Evolutionary conservation across 2,797 vertebrate genomes (phyloP).

Genomic region (Aotus griseimembra): DNA sequence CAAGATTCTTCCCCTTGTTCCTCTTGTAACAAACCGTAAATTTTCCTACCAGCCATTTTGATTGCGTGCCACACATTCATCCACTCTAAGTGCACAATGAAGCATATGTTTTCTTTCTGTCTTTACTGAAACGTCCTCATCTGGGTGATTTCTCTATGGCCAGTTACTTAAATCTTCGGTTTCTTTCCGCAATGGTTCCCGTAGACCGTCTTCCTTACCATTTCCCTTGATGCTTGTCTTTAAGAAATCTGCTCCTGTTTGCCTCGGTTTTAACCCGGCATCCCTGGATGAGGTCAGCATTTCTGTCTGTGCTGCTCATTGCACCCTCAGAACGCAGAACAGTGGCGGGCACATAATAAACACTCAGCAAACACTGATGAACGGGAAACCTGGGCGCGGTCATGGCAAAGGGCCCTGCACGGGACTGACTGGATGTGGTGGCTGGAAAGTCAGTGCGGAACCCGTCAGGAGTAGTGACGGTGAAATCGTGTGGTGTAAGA

Average conservation of each 20-base stretch:
- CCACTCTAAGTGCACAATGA: fast-evolving
- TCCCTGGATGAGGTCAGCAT: fast-evolving
- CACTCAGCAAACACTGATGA: background rate
- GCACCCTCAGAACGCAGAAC: no score
- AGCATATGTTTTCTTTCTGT: no score
- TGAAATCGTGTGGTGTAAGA: background rate
- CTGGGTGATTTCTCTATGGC: background rate
- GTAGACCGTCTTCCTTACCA: fast-evolving
- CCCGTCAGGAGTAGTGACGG: background rate
- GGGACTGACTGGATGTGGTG: fast-evolving
- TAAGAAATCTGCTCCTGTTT: background rate
- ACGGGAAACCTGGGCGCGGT: background rate
- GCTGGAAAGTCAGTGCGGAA: background rate
- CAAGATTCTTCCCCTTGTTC: background rate
- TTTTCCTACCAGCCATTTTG: background rate
- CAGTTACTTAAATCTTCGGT: fast-evolving
- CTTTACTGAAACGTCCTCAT: fast-evolving
- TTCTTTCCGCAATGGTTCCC: fast-evolving
- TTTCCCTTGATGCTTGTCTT: fast-evolving
- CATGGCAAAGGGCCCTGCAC: no score
- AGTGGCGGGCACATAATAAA: fast-evolving
- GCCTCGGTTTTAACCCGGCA: background rate
- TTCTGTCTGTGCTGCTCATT: fast-evolving
- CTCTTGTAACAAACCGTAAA: no score
- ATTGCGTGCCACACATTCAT: fast-evolving